These are phyloP conservation scores for Perca fluviatilis DNA, from an alignment of 2,113 vertebrate species.

Conservation along the genomic window DNA sequence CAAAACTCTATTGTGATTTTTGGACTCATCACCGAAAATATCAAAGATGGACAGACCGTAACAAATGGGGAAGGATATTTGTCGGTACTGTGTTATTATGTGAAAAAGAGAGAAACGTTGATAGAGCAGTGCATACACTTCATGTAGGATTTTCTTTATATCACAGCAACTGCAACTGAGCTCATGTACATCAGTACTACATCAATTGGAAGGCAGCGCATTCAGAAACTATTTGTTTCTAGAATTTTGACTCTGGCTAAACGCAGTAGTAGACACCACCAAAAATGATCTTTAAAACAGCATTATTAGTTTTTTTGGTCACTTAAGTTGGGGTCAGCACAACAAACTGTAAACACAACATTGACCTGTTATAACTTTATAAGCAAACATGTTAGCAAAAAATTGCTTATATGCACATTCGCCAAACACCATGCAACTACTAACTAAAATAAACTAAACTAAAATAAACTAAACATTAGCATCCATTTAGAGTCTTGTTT, in stretches of 20 bases:
- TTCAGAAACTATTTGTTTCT: background rate
- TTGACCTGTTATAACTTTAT: background rate
- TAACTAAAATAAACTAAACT: too few relatives aligned
- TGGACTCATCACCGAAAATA: slow-evolving; percentile 56
- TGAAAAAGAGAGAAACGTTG: slow-evolving; percentile 51
- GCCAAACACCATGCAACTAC: background rate
- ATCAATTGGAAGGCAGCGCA: background rate
- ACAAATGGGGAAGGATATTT: slow-evolving; percentile 61
- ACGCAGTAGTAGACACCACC: background rate
- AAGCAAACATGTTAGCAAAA: background rate
- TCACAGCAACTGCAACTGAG: background rate
- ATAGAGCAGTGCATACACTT: slow-evolving; percentile 4
- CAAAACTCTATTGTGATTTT: slow-evolving; percentile 63
- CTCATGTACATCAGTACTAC: background rate
- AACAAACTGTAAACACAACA: slow-evolving; percentile 11
- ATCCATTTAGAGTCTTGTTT: background rate
- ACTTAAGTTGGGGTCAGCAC: background rate
- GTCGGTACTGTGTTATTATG: slow-evolving; percentile 41
- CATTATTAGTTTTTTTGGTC: background rate
- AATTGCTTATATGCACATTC: background rate
- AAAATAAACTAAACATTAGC: background rate
- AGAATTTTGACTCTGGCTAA: background rate
- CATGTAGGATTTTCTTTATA: slow-evolving; percentile 19
- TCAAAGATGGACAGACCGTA: slow-evolving; percentile 57
- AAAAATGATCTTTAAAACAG: slow-evolving; percentile 1